These are phyloP conservation scores for Acanthochromis polyacanthus DNA, from an alignment of 2,113 vertebrate genomes.

Conservation along the genomic window DNA sequence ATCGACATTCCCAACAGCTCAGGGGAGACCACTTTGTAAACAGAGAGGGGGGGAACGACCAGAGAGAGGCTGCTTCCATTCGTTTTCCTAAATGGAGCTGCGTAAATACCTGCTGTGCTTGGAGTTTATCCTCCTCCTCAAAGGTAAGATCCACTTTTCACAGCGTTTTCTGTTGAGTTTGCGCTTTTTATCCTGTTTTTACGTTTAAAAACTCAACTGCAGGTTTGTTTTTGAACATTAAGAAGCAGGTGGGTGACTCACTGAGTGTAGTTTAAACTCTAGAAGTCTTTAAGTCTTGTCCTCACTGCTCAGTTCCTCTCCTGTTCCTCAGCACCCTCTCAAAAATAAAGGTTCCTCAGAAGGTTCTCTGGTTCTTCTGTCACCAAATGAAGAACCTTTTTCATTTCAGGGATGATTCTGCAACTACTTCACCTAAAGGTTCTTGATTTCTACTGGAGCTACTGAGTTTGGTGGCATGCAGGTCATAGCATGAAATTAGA, in stretches of 20 bases:
- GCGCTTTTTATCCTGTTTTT: too few relatives aligned
- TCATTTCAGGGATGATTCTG: too few relatives aligned
- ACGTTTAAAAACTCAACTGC: not conserved
- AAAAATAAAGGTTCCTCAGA: too few relatives aligned
- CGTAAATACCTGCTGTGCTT: conserved; percentile 75
- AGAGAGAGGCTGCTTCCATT: conserved; percentile 32
- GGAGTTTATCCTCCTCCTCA: conserved; percentile 78
- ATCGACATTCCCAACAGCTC: conserved; percentile 43
- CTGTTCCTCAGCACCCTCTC: too few relatives aligned
- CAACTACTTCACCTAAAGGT: too few relatives aligned
- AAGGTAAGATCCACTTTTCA: conserved; percentile 73
- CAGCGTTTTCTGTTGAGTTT: not conserved
- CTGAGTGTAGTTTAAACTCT: not conserved
- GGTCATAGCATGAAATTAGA: too few relatives aligned
- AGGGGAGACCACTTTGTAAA: conserved; percentile 43
- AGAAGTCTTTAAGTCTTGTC: too few relatives aligned
- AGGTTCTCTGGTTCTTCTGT: too few relatives aligned
- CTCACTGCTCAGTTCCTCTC: too few relatives aligned
- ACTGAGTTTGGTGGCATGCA: too few relatives aligned
- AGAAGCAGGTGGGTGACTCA: not conserved
- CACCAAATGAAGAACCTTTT: too few relatives aligned
- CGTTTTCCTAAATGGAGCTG: conserved; percentile 78
- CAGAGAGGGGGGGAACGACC: not conserved
- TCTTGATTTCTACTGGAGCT: too few relatives aligned
- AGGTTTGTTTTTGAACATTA: not conserved